These are phyloP conservation scores for Aspidapion aeneum DNA, from an alignment of 2,888 invertebrate genomes.

Conservation along the genomic window DNA sequence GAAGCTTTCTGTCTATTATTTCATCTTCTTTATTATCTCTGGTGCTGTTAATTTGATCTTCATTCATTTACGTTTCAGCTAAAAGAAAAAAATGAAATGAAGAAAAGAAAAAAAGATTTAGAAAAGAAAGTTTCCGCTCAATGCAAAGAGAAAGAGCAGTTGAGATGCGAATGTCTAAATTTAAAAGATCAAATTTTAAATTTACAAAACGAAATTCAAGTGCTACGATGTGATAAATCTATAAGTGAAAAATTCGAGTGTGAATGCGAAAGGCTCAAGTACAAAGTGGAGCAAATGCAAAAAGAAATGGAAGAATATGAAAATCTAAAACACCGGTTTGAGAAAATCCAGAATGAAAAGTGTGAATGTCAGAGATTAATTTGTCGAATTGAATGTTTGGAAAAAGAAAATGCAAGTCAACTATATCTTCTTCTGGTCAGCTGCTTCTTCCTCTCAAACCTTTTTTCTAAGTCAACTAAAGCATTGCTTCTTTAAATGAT, in stretches of 20 bases:
- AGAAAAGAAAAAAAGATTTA: slow-evolving; percentile 23
- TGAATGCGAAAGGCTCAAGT: slow-evolving; percentile 17
- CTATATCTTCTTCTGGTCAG: too few relatives aligned
- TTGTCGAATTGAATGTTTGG: background rate
- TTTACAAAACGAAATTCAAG: background rate
- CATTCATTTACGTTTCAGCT: slow-evolving; percentile 13
- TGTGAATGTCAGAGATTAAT: background rate
- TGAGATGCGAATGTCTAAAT: slow-evolving; percentile 15
- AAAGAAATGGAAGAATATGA: slow-evolving; percentile 6
- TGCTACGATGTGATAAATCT: background rate
- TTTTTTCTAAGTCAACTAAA: too few relatives aligned
- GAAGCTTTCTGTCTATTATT: too few relatives aligned
- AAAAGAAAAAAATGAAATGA: slow-evolving; percentile 16
- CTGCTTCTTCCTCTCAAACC: too few relatives aligned
- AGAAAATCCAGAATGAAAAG: background rate
- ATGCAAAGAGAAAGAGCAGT: slow-evolving; percentile 19
- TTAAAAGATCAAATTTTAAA: background rate
- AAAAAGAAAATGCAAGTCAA: background rate
- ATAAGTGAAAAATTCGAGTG: background rate
- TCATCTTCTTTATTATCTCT: too few relatives aligned
- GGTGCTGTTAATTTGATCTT: background rate
- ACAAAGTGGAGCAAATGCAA: slow-evolving; percentile 19
- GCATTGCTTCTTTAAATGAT: too few relatives aligned
- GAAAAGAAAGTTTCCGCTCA: slow-evolving; percentile 19
- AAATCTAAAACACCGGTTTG: background rate